Conservation (phyloP, 1,140 invertebrate genomes). For the Danaus melanippus region DNA sequence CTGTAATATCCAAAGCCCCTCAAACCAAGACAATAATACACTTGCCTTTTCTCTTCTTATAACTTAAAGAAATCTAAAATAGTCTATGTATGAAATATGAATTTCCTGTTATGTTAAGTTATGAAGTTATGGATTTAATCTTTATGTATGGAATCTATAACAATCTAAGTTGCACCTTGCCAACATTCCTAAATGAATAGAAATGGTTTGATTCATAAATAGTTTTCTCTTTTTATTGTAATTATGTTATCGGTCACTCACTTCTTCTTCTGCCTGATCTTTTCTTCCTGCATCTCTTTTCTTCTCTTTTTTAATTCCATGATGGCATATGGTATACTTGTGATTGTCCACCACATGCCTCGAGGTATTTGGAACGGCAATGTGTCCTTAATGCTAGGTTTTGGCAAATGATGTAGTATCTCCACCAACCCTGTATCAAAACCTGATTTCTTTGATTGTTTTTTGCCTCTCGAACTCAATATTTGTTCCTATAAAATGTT, state of each 20-base stretch:
- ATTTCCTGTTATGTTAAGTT: too few species aligned
- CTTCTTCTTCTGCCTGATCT: slow-evolving; percentile 57
- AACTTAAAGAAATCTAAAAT: slow-evolving; percentile 2
- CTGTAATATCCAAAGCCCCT: too few species aligned
- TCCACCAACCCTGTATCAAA: slow-evolving; percentile 77
- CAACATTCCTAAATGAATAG: too few species aligned
- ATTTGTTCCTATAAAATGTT: slow-evolving; percentile 77
- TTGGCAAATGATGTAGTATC: slow-evolving; percentile 80
- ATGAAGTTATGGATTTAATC: too few species aligned
- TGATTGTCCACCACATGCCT: slow-evolving; percentile 75
- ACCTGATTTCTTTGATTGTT: slow-evolving; percentile 76
- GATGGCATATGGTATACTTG: slow-evolving; percentile 74
- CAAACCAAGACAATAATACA: too few species aligned
- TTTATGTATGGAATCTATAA: too few species aligned
- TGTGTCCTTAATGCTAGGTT: slow-evolving; percentile 85
- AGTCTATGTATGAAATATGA: neutral
- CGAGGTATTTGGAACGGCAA: slow-evolving; percentile 87
- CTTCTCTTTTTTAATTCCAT: slow-evolving; percentile 63
- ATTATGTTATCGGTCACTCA: too few species aligned
- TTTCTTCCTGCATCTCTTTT: slow-evolving; percentile 74
- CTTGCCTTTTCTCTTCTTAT: slow-evolving; percentile 28
- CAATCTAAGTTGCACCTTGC: too few species aligned
- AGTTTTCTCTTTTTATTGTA: too few species aligned
- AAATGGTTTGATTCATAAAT: too few species aligned
- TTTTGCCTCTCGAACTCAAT: slow-evolving; percentile 81